Base-by-base conservation (phyloP, 2,888 invertebrate species). In the Lottia scabra region DNA sequence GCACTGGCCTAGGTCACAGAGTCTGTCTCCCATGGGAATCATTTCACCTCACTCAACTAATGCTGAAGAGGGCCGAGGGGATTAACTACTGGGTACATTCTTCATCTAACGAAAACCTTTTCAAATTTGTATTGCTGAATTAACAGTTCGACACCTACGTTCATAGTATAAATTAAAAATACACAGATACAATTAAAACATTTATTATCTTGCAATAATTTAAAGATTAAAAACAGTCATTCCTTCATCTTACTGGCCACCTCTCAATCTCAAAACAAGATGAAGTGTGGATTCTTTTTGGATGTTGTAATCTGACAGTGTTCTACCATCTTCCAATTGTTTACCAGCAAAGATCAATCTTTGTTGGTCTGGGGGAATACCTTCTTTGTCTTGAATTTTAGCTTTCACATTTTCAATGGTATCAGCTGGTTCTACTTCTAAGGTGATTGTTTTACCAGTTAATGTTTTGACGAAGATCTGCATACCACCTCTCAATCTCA, bases 221-320 rank as follows among this genome's bases (percentile, higher is more conserved):
- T 46, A 23, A 65, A 71, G 38, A 63, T 71, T 62, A 63, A 62
- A 66, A 67, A 46, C 16, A 63, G 12, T 16, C 46, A 45, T 46
- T 64, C 27, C 56, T 65, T 38, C 8, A 38, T 4, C 97, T 96
- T 0, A 95, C 95, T 69, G 96, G 94, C 90, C 96, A 96, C 27
- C 78, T 76, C 67, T 93, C 83, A 98, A 93, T 91, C 97, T 94
- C 74, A 97, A 92, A 76, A 97, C 97, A 91, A 91, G 81, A 90
- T 97, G 97, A 79, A 98, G 93, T 15, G 97, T 98, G 0, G 97
- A 97, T 90, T 96, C 96, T 89, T 96, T 96, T 91, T 97, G 96
- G 87, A 97, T 96, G 90, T 96, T 96, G 90, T 96, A 96, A 88
- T 97, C 97, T 0, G 95, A 95, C 27, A 97, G 91, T 1, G 96